Percentiles rank a stretch among this genome's conserved stretches.
Conservation (phyloP, 2,113 vertebrate genomes). For the Tonatia bakeri region DNA sequence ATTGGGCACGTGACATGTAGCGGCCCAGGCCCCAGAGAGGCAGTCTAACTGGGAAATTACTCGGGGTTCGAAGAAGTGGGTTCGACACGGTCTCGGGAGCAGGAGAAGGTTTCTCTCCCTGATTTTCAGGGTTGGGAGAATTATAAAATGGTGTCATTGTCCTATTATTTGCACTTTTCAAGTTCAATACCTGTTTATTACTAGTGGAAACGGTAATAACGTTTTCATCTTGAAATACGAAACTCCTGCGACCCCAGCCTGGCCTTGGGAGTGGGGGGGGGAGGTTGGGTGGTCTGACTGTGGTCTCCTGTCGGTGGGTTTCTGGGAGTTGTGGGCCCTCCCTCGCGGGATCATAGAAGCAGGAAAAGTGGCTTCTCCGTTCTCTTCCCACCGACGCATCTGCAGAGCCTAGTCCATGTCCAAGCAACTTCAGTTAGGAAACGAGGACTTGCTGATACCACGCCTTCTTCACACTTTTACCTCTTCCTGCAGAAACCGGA, state of each 20-base stretch:
- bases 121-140: neutral
- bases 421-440: neutral
- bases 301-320: neutral
- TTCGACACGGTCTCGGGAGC: neutral
- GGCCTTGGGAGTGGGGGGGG: too few species aligned
- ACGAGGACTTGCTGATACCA: neutral
- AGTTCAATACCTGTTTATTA: neutral
- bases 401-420: neutral
- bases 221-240: neutral
- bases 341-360: neutral
- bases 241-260: neutral
- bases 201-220: neutral
- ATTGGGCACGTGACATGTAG: neutral
- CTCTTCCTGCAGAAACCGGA: slow-evolving; percentile 86
- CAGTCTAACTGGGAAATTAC: neutral
- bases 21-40: neutral
- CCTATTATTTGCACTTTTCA: neutral
- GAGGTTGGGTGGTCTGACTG: neutral
- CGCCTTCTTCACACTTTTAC: neutral
- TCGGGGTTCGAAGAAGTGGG: neutral
- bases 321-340: neutral
- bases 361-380: neutral
- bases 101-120: neutral
- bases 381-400: fast-evolving
- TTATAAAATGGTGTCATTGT: neutral